Percentiles rank a stretch among this genome's conserved stretches.
These are phyloP conservation scores for Parambassis ranga DNA, from an alignment of 2,797 vertebrate species.

Conservation along the genomic window DNA sequence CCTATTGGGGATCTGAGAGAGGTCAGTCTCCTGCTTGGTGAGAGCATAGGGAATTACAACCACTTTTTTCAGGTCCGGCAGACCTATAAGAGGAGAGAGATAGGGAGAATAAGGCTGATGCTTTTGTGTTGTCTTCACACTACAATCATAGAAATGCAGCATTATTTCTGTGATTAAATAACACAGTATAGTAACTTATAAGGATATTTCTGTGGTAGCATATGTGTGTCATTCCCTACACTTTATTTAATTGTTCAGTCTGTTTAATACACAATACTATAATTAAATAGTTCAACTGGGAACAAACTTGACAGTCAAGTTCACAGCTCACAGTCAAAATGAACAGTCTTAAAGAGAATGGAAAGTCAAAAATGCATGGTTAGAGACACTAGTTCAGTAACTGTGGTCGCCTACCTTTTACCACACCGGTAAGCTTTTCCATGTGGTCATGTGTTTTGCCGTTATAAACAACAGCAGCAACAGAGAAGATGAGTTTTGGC, in stretches of 20 bases:
- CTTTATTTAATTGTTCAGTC: background rate
- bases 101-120: background rate
- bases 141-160: too few species aligned
- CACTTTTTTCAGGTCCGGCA: slow-evolving; percentile 90
- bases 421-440: slow-evolving; percentile 92
- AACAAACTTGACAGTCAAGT: too few species aligned
- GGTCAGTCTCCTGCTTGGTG: slow-evolving; percentile 84
- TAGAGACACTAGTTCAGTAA: background rate
- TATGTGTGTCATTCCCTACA: too few species aligned
- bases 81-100: slow-evolving; percentile 73
- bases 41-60: slow-evolving; percentile 91
- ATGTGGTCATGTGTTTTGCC: slow-evolving; percentile 91
- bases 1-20: slow-evolving; percentile 93
- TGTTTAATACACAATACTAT: background rate
- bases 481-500: slow-evolving; percentile 94
- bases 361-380: background rate
- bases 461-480: slow-evolving; percentile 94
- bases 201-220: background rate
- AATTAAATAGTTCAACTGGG: too few species aligned
- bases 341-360: background rate
- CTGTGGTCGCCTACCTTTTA: slow-evolving; percentile 84
- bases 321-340: too few species aligned
- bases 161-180: too few species aligned
- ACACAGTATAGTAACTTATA: too few species aligned
- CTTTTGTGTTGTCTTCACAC: background rate